Conservation (phyloP, 2,113 vertebrate species). For the Casuarius casuarius region DNA sequence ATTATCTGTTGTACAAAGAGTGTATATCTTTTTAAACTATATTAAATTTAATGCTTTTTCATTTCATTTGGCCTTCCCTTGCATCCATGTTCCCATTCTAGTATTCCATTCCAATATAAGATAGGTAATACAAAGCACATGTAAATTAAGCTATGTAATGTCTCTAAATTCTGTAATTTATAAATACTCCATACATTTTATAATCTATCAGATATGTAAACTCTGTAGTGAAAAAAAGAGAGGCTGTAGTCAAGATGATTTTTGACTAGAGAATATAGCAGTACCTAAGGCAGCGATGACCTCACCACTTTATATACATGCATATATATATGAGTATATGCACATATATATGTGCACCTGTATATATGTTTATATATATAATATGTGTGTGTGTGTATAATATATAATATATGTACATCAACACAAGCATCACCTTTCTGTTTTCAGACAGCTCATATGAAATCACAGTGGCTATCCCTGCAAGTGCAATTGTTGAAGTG, state of each 20-base stretch:
- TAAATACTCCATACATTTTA: neutral
- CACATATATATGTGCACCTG: no score
- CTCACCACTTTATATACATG: neutral
- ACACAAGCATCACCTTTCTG: neutral
- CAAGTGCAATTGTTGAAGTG: neutral
- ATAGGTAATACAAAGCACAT: neutral
- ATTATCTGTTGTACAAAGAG: neutral
- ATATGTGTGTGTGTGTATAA: neutral
- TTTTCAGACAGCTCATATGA: neutral
- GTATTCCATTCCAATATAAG: neutral
- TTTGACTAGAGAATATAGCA: neutral
- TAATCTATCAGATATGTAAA: neutral
- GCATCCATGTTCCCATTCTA: neutral
- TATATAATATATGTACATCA: neutral
- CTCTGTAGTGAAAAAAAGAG: neutral
- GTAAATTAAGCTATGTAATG: neutral
- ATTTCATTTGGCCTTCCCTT: neutral
- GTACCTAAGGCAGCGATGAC: neutral
- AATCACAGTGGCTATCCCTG: neutral
- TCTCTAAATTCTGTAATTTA: neutral
- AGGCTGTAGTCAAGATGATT: neutral
- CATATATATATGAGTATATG: neutral
- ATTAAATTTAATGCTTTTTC: neutral
- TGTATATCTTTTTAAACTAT: neutral
- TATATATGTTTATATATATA: neutral